phyloP scores from a whole-genome alignment of 2,113 vertebrate genomes.

The Gymnorhina tibicen region DNA sequence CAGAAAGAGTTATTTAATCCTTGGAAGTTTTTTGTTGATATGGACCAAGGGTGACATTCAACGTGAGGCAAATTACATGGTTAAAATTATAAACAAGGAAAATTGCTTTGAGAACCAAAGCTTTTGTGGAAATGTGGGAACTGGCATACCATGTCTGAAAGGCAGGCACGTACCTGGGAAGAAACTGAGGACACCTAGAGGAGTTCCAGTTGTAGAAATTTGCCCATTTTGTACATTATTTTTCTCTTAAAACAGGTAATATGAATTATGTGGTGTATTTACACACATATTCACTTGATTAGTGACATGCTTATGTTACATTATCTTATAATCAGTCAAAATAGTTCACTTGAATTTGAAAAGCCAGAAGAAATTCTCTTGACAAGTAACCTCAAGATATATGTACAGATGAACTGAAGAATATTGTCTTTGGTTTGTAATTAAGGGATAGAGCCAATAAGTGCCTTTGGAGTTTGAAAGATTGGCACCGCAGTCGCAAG shows the following conservation, averaged over 20 bases:
- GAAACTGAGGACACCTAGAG: not conserved
- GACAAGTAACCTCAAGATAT: not conserved
- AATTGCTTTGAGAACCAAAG: not conserved
- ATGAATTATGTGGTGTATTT: not conserved
- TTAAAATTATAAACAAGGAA: not conserved
- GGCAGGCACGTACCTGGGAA: not conserved
- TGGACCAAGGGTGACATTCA: not conserved
- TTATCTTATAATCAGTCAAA: not conserved
- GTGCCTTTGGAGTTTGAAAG: not conserved
- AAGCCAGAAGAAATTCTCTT: not conserved
- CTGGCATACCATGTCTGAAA: not conserved
- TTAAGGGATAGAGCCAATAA: not conserved
- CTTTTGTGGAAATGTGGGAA: not conserved
- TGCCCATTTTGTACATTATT: not conserved
- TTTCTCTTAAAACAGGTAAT: not conserved
- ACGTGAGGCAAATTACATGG: not conserved
- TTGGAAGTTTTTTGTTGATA: not conserved
- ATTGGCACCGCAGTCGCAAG: rapidly evolving
- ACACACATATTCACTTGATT: not conserved
- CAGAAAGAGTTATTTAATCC: not conserved
- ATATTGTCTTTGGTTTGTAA: not conserved
- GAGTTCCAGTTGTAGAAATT: not conserved
- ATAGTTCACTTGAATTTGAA: not conserved
- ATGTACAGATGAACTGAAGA: not conserved
- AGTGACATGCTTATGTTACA: not conserved